A percentile compares a stretch with the other conserved stretches of the same genome.
These are phyloP conservation scores for Doryteuthis pealeii DNA, from an alignment of 1,140 invertebrate species.

Conservation along the genomic window DNA sequence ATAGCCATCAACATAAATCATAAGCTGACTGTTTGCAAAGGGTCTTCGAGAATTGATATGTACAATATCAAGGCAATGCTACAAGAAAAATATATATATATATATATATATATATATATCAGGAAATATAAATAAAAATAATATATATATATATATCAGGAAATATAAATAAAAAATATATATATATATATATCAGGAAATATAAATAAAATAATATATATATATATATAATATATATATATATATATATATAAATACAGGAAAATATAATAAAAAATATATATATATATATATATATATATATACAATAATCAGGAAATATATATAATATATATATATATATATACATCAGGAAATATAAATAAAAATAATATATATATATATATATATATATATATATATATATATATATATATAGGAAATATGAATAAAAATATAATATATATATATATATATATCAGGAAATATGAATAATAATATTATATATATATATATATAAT, in stretches of 20 bases:
- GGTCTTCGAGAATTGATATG: slow-evolving; percentile 66
- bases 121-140: no score
- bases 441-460: neutral
- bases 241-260: neutral
- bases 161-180: neutral
- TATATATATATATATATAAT: neutral
- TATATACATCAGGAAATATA: no score
- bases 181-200: no score
- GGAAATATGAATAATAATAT: no score
- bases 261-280: no score
- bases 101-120: neutral
- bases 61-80: slow-evolving; percentile 67
- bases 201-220: no score
- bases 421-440: no score
- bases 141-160: neutral
- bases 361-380: no score
- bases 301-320: no score
- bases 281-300: neutral
- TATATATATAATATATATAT: no score
- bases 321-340: neutral
- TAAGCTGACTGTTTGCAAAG: slow-evolving; percentile 68
- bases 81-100: slow-evolving; percentile 22
- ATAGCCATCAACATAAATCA: slow-evolving; percentile 68
- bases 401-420: no score
- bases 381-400: no score